Conservation (phyloP, 2,888 invertebrate genomes). For the Eugnorisma glareosa region DNA sequence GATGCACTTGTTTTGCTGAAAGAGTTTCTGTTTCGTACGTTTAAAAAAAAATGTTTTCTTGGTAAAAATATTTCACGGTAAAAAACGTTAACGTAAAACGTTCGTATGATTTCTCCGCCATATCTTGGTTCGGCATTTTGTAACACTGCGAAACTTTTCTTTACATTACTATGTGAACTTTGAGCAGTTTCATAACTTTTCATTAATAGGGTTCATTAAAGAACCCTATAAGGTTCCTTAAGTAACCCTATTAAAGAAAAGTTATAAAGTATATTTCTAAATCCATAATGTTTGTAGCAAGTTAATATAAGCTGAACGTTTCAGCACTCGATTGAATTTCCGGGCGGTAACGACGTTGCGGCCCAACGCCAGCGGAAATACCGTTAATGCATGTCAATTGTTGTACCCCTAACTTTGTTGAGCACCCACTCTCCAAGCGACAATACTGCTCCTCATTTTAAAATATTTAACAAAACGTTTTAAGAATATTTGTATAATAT, state of each 20-base stretch:
- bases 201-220: no score
- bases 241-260: slow-evolving; percentile 5
- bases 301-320: slow-evolving; percentile 71
- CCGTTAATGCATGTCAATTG: slow-evolving; percentile 90
- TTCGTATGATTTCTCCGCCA: background rate
- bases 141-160: background rate
- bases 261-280: slow-evolving; percentile 4
- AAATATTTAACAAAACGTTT: slow-evolving; percentile 32
- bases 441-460: slow-evolving; percentile 35
- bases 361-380: slow-evolving; percentile 85
- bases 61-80: background rate
- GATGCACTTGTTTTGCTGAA: slow-evolving; percentile 26
- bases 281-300: slow-evolving; percentile 52
- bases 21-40: background rate
- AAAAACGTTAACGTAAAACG: background rate
- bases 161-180: background rate
- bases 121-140: background rate
- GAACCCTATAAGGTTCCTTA: no score
- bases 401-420: slow-evolving; percentile 84
- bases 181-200: no score
- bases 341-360: slow-evolving; percentile 85
- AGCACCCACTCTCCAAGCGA: slow-evolving; percentile 44
- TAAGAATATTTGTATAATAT: background rate
- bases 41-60: background rate
- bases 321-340: slow-evolving; percentile 88